These are phyloP conservation scores for Ptychodera flava DNA, from an alignment of 35 echinoderm and acorn worm genomes.

Conservation along the genomic window DNA sequence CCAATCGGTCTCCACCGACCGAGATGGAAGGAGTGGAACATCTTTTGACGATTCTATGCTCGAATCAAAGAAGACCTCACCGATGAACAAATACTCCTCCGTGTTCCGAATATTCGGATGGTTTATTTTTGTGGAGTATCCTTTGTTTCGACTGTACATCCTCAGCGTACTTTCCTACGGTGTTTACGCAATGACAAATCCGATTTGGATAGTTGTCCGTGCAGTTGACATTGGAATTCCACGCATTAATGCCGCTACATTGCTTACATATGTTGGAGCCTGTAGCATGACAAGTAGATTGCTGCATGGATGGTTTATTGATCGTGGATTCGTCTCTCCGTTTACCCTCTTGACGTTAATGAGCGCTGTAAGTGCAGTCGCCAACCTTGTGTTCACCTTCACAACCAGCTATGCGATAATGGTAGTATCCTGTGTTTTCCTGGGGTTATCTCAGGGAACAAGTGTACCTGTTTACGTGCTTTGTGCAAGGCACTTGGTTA, in stretches of 20 bases:
- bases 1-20: too few species aligned
- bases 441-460: not conserved
- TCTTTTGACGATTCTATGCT: too few species aligned
- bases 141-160: too few species aligned
- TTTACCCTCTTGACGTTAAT: not conserved
- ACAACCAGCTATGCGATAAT: not conserved
- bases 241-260: not conserved
- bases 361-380: not conserved
- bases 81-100: too few species aligned
- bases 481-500: not conserved
- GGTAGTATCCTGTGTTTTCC: not conserved
- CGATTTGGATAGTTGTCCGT: not conserved
- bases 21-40: too few species aligned
- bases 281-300: not conserved
- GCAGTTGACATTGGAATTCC: not conserved
- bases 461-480: not conserved
- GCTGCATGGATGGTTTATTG: not conserved
- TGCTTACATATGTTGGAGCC: not conserved
- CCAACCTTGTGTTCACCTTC: not conserved
- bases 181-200: too few species aligned
- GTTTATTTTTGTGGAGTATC: too few species aligned
- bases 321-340: not conserved
- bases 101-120: too few species aligned
- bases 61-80: too few species aligned
- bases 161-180: too few species aligned